Evolutionary conservation across 2,797 vertebrate genomes (phyloP), one percentile per base, ranked within the genome.

Genomic region (Urosaurus nigricauda): DNA sequence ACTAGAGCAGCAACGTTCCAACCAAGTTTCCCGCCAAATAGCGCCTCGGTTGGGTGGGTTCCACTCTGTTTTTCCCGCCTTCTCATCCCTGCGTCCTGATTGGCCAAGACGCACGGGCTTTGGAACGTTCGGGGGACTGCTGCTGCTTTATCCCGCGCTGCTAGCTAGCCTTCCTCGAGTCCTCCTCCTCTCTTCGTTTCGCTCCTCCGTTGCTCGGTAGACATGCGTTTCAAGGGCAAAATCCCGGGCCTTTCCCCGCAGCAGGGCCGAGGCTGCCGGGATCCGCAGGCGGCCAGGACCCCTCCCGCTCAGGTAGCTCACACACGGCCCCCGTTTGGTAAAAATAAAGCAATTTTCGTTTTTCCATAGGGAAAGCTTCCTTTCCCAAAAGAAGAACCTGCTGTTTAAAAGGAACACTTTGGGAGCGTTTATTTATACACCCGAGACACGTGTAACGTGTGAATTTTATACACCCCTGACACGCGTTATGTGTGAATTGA

Each of bases 171-270:
- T 19, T 16, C 19, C 21, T 24, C 13, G 56, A 13, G 12, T 58
- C 56, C 11, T 58, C 13, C 7, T 19, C 21, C 47, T 51, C 47
- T 51, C 47, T 8, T 51, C 47, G 43, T 43, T 43, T 43, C 16
- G 14, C 56, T 16, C 17, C 2, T 16, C 1, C 4, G 14, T 12
- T 56, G 13, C 12, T 56, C 56, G 9, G 16, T 16, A 58, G 16
- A 21, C 87, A 95, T 95, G 95, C 90, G 91, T 63, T 88, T 95
- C 19, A 58, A 94, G 86, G 92, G 79, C 88, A 94, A 92, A 94
- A 92, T 93, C 91, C 78, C 82, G 11, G 29, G 43, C 74, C 5
- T 37, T 29, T 56, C 40, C 24, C 84, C 56, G 2, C 19, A 68
- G 47, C 86, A 53, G 29, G 53, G 56, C 56, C 75, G 32, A 5